phyloP scores from a whole-genome alignment of 1,140 invertebrate species.

The Caenorhabditis latens region DNA sequence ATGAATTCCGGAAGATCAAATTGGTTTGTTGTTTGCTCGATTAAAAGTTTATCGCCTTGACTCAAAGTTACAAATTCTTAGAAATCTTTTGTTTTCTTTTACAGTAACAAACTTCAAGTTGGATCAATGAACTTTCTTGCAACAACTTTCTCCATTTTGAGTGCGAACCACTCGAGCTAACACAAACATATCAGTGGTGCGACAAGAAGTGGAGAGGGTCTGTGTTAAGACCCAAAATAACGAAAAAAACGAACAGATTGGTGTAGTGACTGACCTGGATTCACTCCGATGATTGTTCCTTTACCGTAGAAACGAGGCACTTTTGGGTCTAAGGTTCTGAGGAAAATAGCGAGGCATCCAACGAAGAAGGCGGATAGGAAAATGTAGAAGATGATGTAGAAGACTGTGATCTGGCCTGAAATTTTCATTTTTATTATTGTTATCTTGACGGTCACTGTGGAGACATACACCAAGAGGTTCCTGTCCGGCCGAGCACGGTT shows the following conservation, averaged over 20 bases:
- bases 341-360: slow-evolving; percentile 73
- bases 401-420: slow-evolving; percentile 75
- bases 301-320: slow-evolving; percentile 77
- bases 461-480: slow-evolving; percentile 75
- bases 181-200: neutral
- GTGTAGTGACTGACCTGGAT: slow-evolving; percentile 70
- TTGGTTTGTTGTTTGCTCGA: slow-evolving; percentile 37
- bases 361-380: slow-evolving; percentile 75
- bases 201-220: slow-evolving; percentile 12
- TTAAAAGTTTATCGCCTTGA: neutral
- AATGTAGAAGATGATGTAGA: slow-evolving; percentile 77
- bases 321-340: slow-evolving; percentile 74
- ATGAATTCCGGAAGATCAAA: slow-evolving; percentile 46
- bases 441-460: slow-evolving; percentile 1
- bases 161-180: slow-evolving; percentile 33
- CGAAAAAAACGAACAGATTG: neutral
- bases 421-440: slow-evolving; percentile 26
- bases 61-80: neutral
- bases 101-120: neutral
- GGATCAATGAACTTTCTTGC: neutral
- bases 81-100: neutral
- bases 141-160: slow-evolving; percentile 19
- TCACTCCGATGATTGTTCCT: slow-evolving; percentile 77
- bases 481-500: slow-evolving; percentile 76
- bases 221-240: neutral